Percentiles rank a stretch among this genome's conserved stretches.
phyloP scores from a whole-genome alignment of 2,113 vertebrate species.

The Onychostruthus taczanowskii region DNA sequence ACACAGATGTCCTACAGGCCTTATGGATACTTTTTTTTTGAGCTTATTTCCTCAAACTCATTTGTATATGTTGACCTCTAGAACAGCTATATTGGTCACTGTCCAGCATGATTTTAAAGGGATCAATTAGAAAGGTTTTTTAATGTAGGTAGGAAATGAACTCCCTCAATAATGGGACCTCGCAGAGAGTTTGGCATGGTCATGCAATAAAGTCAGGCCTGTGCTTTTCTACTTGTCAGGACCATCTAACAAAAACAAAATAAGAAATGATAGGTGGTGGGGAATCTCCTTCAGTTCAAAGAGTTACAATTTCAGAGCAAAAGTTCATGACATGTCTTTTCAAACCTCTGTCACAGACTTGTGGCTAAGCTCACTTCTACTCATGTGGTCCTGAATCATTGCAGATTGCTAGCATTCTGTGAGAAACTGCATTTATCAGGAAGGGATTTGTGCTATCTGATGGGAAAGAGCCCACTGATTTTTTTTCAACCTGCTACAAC shows the following conservation, averaged over 20 bases:
- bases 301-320: background rate
- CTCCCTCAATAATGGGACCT: background rate
- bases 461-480: background rate
- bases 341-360: background rate
- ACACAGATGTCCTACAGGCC: background rate
- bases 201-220: background rate
- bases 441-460: conserved; percentile 7
- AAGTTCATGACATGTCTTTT: background rate
- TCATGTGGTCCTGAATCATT: background rate
- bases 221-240: background rate
- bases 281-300: background rate
- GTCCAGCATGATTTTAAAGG: background rate
- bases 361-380: background rate
- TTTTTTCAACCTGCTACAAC: background rate
- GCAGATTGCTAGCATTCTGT: background rate
- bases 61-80: background rate
- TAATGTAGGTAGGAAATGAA: background rate
- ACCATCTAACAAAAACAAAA: background rate
- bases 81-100: background rate
- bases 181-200: background rate
- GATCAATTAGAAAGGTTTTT: background rate
- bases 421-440: background rate
- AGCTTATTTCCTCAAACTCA: background rate
- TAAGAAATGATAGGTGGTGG: background rate
- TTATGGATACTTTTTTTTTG: rapidly evolving